A percentile compares a stretch with the other conserved stretches of the same genome.
These are phyloP conservation scores for Bombus vancouverensis DNA, from an alignment of 1,140 invertebrate species.

Conservation along the genomic window DNA sequence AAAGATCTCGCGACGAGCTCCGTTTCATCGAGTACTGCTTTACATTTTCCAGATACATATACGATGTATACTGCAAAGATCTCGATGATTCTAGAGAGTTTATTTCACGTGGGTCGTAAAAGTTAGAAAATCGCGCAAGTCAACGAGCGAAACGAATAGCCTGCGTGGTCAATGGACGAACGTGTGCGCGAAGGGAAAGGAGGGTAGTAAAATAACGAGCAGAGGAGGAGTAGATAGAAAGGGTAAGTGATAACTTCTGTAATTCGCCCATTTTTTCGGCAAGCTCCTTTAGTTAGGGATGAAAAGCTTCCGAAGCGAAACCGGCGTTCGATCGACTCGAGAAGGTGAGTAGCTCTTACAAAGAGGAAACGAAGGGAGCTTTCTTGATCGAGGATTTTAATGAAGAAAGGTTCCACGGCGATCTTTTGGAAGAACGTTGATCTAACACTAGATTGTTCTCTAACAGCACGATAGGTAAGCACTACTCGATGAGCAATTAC, in stretches of 20 bases:
- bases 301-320: background rate
- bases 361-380: background rate
- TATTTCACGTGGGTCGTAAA: conserved; percentile 15
- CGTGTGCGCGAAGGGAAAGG: background rate
- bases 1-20: background rate
- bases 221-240: background rate
- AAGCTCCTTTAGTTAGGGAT: background rate
- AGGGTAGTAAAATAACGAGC: background rate
- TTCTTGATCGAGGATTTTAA: background rate
- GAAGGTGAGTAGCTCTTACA: too few species aligned
- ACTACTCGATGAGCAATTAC: background rate
- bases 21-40: background rate
- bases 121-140: background rate
- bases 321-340: background rate
- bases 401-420: background rate
- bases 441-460: background rate
- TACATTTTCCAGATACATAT: too few species aligned
- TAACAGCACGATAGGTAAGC: background rate
- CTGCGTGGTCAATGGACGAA: background rate
- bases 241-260: background rate
- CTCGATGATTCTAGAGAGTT: background rate
- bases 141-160: conserved; percentile 6
- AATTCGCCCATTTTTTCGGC: background rate
- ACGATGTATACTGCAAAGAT: background rate
- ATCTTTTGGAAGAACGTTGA: background rate